Evolutionary conservation across 2,888 invertebrate species (phyloP), one percentile per base, ranked within the genome.

Genomic region (Eristalis arbustorum): DNA sequence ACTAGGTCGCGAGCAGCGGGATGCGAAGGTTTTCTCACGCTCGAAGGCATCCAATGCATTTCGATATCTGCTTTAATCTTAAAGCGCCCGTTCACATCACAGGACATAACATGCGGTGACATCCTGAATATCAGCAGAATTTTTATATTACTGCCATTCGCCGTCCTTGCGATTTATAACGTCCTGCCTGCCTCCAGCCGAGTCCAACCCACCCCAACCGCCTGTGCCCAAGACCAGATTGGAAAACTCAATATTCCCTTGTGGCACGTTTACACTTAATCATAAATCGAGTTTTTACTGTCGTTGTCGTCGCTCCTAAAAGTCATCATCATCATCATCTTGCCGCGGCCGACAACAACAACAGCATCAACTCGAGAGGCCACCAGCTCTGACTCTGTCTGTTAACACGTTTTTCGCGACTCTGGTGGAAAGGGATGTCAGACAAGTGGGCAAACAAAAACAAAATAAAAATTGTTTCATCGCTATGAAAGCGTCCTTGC

Each of bases 211-310:
- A 10, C 14, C 13, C 37, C 18, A 25, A 23, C 13, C 42, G 37
- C 23, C 42, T 14, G 10, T n/a, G 14, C 57, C n/a, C 31, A 23
- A 49, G 49, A 73, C 31, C 37, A 62, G 37, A 28, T 61, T 42
- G 56, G 28, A 74, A 85, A 85, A 81, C 81, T 78, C 85, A 82
- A 85, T 85, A 85, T 85, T 71, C 74, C 59, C 77, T 56, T 74
- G 69, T 73, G 81, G 85, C 85, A 85, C 85, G 85, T 85, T 85
- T 77, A 81, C 81, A 85, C 85, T 85, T 82, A 81, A 81, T 85
- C 81, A 85, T 81, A 85, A 85, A 81, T 85, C 85, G 85, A 85
- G 69, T 81, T 85, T 85, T 82, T 81, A 85, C 73, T 85, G 85
- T 85, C 82, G 76, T 69, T 73, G 63, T 73, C 76, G 68, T 81